Evolutionary conservation across 2,888 invertebrate genomes (phyloP).

Genomic region (Selenia dentaria): DNA sequence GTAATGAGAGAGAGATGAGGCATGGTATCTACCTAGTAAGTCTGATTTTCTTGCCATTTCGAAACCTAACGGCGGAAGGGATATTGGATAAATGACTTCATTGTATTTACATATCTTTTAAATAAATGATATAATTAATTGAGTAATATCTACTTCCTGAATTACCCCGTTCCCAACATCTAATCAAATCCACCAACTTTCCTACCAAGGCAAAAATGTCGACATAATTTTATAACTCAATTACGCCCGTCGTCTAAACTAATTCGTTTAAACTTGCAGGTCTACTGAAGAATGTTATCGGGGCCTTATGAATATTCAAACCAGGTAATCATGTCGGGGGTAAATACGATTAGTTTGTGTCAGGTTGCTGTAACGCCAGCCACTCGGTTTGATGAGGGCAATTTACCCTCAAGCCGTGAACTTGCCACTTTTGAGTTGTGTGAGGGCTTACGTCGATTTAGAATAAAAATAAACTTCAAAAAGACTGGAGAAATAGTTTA

Average conservation of each 20-base stretch:
- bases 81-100: too few relatives aligned
- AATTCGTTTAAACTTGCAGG: constrained; percentile 49
- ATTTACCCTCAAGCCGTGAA: constrained; percentile 31
- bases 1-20: too few relatives aligned
- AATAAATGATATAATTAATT: too few relatives aligned
- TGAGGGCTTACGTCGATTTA: constrained; percentile 12
- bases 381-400: constrained; percentile 36
- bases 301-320: constrained; percentile 58
- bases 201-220: constrained; percentile 30
- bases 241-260: constrained; percentile 32
- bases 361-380: constrained; percentile 40
- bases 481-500: too few relatives aligned
- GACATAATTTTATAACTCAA: constrained; percentile 36
- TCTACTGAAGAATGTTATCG: constrained; percentile 53
- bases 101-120: too few relatives aligned
- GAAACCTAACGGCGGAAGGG: too few relatives aligned
- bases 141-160: too few relatives aligned
- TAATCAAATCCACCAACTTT: constrained; percentile 30
- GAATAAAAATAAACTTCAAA: too few relatives aligned
- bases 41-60: too few relatives aligned
- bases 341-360: constrained; percentile 58
- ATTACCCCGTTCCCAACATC: constrained; percentile 25
- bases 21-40: too few relatives aligned
- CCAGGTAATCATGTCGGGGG: constrained; percentile 50
- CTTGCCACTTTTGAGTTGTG: constrained; percentile 34